A percentile compares a stretch with the other conserved stretches of the same genome.
Evolutionary conservation across 1,140 invertebrate genomes (phyloP).

Genomic region (Cyclargus thomasi): DNA sequence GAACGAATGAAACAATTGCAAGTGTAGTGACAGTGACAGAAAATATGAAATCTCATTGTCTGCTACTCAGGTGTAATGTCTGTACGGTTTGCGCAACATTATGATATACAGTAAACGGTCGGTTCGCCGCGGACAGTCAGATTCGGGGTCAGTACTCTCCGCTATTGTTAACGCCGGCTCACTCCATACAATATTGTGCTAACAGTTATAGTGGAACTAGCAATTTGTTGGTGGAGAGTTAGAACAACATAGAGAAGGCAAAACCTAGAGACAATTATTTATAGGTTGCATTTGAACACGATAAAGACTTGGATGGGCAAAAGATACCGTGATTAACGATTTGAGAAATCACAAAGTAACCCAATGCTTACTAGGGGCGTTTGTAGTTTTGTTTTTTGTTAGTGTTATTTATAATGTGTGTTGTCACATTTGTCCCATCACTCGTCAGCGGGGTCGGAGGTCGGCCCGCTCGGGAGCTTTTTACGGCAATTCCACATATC

Average conservation of each 20-base stretch:
- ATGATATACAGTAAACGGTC: background rate
- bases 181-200: slow-evolving; percentile 1
- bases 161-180: slow-evolving; percentile 1
- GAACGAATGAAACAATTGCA: too few species aligned
- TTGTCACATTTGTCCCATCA: background rate
- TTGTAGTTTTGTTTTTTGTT: background rate
- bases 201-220: background rate
- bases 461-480: background rate
- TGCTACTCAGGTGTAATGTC: background rate
- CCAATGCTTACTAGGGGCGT: background rate
- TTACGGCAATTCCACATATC: slow-evolving; percentile 1
- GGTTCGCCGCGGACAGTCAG: background rate
- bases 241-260: background rate
- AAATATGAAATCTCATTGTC: background rate
- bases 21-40: too few species aligned
- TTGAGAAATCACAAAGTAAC: background rate
- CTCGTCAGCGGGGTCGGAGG: background rate
- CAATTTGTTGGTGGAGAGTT: background rate
- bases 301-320: background rate
- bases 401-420: slow-evolving; percentile 2
- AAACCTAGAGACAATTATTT: background rate
- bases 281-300: too few species aligned
- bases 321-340: background rate
- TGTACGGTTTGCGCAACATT: background rate
- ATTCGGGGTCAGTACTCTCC: slow-evolving; percentile 7